A percentile compares a stretch with the other conserved stretches of the same genome.
Conservation (phyloP, 92 coral and sea anemone species). For the Epizoanthus scotinus region DNA sequence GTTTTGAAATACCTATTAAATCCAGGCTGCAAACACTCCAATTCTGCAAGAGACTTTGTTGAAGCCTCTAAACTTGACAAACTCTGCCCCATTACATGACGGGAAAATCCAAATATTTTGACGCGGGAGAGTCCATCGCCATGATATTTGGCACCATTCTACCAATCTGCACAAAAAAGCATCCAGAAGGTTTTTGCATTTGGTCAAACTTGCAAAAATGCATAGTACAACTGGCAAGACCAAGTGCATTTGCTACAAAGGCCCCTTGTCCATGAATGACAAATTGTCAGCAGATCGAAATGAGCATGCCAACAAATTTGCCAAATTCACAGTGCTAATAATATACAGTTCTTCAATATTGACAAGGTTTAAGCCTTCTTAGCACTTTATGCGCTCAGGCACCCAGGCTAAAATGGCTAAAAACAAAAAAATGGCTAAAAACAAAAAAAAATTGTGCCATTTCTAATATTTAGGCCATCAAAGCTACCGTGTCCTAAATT, state of each 20-base stretch:
- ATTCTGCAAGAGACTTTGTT: conserved; percentile 8
- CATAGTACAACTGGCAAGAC: conserved; percentile 6
- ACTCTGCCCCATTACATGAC: conserved; percentile 21
- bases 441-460: conserved; percentile 8
- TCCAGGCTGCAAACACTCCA: conserved; percentile 25
- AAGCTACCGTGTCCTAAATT: conserved; percentile 1
- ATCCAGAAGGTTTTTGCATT: neutral
- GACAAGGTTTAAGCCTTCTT: conserved; percentile 21
- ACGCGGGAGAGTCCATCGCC: conserved; percentile 3
- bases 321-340: conserved; percentile 12
- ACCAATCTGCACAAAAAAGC: conserved; percentile 11
- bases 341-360: conserved; percentile 9
- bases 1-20: conserved; percentile 7
- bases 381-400: conserved; percentile 21
- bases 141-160: neutral
- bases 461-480: neutral
- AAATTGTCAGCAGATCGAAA: neutral
- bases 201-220: conserved; percentile 3
- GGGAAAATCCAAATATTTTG: conserved; percentile 3
- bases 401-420: conserved; percentile 6
- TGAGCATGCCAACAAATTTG: neutral
- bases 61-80: neutral
- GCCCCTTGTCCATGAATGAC: conserved; percentile 17
- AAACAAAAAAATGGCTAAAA: conserved; percentile 11
- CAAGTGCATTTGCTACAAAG: neutral